These are phyloP conservation scores for Melanotaenia duboulayi DNA, from an alignment of 2,113 vertebrate species.

Conservation along the genomic window DNA sequence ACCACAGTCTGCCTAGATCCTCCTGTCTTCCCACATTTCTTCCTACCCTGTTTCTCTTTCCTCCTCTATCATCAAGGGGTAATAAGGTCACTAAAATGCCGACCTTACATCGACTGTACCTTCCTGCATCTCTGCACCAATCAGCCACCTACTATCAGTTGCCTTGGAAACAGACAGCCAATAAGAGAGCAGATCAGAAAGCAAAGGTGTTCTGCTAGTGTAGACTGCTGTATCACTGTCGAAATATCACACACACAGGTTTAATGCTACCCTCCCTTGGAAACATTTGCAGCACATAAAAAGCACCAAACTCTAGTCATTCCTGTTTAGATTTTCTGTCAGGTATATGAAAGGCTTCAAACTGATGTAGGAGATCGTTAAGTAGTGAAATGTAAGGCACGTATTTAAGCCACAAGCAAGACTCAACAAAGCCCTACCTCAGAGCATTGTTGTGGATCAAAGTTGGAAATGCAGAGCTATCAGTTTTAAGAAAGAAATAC, in stretches of 20 bases:
- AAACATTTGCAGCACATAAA: neutral
- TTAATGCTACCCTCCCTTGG: neutral
- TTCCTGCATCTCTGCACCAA: conserved; percentile 53
- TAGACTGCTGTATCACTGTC: conserved; percentile 39
- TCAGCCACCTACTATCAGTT: conserved; percentile 59
- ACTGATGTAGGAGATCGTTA: neutral
- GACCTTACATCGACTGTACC: conserved; percentile 53
- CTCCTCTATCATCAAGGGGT: conserved; percentile 19
- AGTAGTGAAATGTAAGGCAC: neutral
- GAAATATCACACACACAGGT: conserved; percentile 17
- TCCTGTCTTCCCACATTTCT: conserved; percentile 6
- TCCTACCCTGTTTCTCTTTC: conserved; percentile 7
- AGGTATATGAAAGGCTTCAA: conserved; percentile 17
- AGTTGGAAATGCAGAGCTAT: conserved; percentile 14
- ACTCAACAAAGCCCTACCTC: conserved; percentile 10
- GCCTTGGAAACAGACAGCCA: conserved; percentile 68
- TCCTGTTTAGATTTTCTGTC: neutral
- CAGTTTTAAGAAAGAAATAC: conserved; percentile 6
- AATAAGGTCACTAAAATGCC: conserved; percentile 54
- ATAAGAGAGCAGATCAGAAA: conserved; percentile 51
- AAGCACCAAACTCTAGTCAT: neutral
- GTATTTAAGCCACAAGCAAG: neutral
- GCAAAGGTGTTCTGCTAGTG: conserved; percentile 49
- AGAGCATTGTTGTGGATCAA: neutral
- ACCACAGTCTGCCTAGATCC: neutral